A percentile compares a stretch with the other conserved stretches of the same genome.
phyloP scores from a whole-genome alignment of 2,797 vertebrate species.

The Pseudochirops corinnae region DNA sequence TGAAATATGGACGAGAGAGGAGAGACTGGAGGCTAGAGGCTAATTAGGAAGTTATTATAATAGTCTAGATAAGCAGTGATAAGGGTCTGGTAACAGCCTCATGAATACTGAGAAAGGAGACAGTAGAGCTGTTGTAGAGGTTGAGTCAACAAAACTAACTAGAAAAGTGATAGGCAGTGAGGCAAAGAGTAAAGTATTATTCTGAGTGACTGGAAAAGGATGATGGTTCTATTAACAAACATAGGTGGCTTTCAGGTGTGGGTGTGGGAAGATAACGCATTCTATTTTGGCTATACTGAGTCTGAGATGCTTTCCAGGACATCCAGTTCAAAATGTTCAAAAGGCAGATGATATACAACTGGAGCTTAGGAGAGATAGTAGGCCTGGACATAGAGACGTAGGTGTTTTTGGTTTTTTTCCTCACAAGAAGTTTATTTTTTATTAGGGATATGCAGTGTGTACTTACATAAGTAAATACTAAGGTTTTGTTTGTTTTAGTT shows the following conservation, averaged over 20 bases:
- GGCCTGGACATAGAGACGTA: background rate
- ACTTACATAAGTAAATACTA: background rate
- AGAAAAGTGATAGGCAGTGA: conserved; percentile 7
- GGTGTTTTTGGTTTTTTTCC: background rate
- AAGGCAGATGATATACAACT: background rate
- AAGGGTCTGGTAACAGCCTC: background rate
- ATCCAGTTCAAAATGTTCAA: background rate
- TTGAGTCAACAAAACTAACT: conserved; percentile 31
- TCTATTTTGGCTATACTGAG: background rate
- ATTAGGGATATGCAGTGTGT: background rate
- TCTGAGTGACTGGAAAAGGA: conserved; percentile 11
- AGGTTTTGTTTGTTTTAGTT: background rate
- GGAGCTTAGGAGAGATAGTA: background rate
- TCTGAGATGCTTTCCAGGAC: background rate
- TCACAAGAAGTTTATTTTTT: background rate
- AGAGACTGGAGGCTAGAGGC: conserved; percentile 22
- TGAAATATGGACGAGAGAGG: conserved; percentile 33
- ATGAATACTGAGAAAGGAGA: background rate
- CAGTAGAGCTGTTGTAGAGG: background rate
- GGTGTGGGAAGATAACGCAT: no score
- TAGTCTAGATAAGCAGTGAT: conserved; percentile 7
- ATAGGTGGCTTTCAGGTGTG: conserved; percentile 7
- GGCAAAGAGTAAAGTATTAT: conserved; percentile 16
- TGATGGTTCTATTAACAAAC: background rate
- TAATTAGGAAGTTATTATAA: background rate